Conservation (phyloP, 2,888 invertebrate genomes). For the Ferrisia virgata region DNA sequence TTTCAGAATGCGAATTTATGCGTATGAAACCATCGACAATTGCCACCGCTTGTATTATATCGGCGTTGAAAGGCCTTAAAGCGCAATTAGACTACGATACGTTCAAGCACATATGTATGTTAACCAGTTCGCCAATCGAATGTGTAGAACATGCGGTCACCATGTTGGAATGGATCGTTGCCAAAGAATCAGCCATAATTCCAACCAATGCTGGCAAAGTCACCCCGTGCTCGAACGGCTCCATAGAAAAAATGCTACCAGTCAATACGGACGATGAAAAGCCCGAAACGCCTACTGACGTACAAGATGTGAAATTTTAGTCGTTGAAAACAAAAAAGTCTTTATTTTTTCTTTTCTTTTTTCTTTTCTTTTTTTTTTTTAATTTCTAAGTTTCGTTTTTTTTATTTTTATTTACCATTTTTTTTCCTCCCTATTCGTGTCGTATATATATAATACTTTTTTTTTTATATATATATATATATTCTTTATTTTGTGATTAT, state of each 20-base stretch:
- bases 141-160: constrained; percentile 27
- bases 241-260: constrained; percentile 39
- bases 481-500: not conserved
- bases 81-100: constrained; percentile 29
- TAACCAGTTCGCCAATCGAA: constrained; percentile 33
- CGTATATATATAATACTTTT: not conserved
- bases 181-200: constrained; percentile 18
- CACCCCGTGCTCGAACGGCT: not conserved
- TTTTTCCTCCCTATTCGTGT: not conserved
- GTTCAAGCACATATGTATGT: constrained; percentile 32
- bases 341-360: not conserved
- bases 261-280: constrained; percentile 29
- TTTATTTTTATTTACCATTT: not conserved
- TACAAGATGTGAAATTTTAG: constrained; percentile 40
- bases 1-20: constrained; percentile 44
- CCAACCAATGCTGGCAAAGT: not conserved
- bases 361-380: not conserved
- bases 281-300: constrained; percentile 36
- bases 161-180: constrained; percentile 39
- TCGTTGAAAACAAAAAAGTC: not conserved
- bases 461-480: not conserved
- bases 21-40: constrained; percentile 37
- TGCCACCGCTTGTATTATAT: constrained; percentile 39
- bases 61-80: constrained; percentile 41
- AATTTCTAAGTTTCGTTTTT: not conserved